Evolutionary conservation across 2,888 invertebrate species (phyloP).

Genomic region (Macaria notata): DNA sequence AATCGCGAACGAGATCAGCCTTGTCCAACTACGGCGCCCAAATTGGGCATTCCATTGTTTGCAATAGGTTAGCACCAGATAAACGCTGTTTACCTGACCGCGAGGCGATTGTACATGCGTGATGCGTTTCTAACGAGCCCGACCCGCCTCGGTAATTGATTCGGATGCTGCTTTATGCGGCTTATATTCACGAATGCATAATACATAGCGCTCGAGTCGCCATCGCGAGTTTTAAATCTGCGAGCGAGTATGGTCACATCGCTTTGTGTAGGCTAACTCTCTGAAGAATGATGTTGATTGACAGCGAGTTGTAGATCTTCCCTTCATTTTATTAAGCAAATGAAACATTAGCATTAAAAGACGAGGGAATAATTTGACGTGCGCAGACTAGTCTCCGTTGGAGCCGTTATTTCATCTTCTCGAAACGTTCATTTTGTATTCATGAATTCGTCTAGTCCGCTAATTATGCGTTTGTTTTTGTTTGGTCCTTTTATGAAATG

Average conservation of each 20-base stretch:
- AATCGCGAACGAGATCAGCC: constrained; percentile 50
- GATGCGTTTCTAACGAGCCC: constrained; percentile 81
- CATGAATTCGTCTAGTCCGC: constrained; percentile 14
- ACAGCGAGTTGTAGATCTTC: constrained; percentile 39
- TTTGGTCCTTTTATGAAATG: not conserved
- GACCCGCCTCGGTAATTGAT: constrained; percentile 73
- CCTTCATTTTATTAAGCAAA: constrained; percentile 36
- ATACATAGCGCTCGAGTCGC: constrained; percentile 67
- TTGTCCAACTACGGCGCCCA: constrained; percentile 53
- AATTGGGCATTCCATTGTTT: constrained; percentile 77
- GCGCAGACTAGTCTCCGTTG: constrained; percentile 9
- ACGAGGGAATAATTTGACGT: constrained; percentile 20
- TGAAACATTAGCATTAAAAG: constrained; percentile 28
- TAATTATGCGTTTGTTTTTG: constrained; percentile 10
- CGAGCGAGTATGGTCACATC: constrained; percentile 44
- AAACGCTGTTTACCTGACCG: constrained; percentile 70
- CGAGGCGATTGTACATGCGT: constrained; percentile 78
- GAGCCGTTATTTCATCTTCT: constrained; percentile 11
- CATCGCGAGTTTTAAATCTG: constrained; percentile 55
- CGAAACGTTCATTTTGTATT: constrained; percentile 11
- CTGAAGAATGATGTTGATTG: constrained; percentile 52
- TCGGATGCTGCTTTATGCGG: constrained; percentile 76
- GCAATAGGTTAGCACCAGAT: constrained; percentile 73
- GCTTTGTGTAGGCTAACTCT: constrained; percentile 44
- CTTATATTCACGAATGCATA: constrained; percentile 81